phyloP scores from a whole-genome alignment of 2,888 invertebrate species.

The Ichneumon xanthorius region DNA sequence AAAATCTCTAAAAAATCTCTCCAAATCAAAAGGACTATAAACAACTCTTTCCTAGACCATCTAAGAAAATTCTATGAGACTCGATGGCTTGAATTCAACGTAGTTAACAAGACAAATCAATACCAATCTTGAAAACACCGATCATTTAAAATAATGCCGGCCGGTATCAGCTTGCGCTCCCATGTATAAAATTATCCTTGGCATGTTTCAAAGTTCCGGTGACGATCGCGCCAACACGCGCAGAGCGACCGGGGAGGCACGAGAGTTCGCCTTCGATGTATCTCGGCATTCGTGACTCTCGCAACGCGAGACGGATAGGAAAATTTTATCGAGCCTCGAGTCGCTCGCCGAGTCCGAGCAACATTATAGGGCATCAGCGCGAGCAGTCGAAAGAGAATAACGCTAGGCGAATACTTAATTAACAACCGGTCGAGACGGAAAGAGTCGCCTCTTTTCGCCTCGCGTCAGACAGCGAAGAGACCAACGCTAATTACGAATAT shows the following conservation, averaged over 20 bases:
- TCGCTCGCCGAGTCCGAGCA: conserved; percentile 27
- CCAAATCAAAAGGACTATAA: too few species aligned
- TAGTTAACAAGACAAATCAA: too few species aligned
- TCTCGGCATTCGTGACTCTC: conserved; percentile 27
- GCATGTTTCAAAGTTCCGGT: conserved; percentile 35
- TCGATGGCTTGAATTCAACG: too few species aligned
- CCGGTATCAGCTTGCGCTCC: not conserved
- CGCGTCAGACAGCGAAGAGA: conserved; percentile 43
- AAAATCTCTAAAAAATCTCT: too few species aligned
- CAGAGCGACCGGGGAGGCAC: too few species aligned
- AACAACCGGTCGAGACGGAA: conserved; percentile 40
- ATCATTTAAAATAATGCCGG: too few species aligned
- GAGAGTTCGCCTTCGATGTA: too few species aligned
- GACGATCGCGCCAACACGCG: not conserved
- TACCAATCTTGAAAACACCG: too few species aligned
- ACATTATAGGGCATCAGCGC: conserved; percentile 41
- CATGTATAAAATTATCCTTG: not conserved
- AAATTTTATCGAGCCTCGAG: conserved; percentile 26
- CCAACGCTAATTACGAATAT: conserved; percentile 66
- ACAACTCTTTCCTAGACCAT: too few species aligned
- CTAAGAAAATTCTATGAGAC: too few species aligned
- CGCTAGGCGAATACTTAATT: conserved; percentile 66
- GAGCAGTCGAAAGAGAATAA: conserved; percentile 54
- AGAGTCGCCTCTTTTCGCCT: conserved; percentile 4
- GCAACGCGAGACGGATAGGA: conserved; percentile 36